phyloP scores from a whole-genome alignment of 2,888 invertebrate genomes.

The Drosophila pseudotalamancana region DNA sequence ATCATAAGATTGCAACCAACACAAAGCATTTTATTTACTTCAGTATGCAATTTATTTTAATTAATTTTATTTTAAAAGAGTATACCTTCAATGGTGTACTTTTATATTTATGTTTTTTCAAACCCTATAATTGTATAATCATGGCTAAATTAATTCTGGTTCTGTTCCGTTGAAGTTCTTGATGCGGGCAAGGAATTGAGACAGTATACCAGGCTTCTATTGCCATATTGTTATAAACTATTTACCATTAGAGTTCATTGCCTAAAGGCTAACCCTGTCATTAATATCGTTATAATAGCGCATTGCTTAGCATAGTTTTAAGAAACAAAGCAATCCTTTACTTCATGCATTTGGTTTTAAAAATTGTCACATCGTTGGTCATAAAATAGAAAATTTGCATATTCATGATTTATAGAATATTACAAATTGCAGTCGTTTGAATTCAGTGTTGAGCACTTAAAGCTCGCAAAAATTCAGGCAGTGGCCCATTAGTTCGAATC shows the following conservation, averaged over 20 bases:
- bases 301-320: slow-evolving; percentile 22
- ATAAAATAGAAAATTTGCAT: slow-evolving; percentile 66
- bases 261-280: slow-evolving; percentile 49
- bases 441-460: slow-evolving; percentile 25
- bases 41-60: too few species aligned
- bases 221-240: slow-evolving; percentile 18
- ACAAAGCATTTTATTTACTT: too few species aligned
- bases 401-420: slow-evolving; percentile 55
- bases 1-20: too few species aligned
- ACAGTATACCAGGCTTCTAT: neutral
- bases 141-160: too few species aligned
- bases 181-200: neutral
- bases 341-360: slow-evolving; percentile 62
- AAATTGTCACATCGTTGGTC: slow-evolving; percentile 48
- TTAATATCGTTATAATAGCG: slow-evolving; percentile 54
- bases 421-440: slow-evolving; percentile 53
- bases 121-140: neutral
- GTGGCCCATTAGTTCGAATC: slow-evolving; percentile 32
- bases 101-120: neutral
- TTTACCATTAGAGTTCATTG: slow-evolving; percentile 8
- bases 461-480: slow-evolving; percentile 2
- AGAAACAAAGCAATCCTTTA: slow-evolving; percentile 24
- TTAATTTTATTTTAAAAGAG: too few species aligned
- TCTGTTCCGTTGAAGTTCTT: too few species aligned
- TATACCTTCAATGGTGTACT: too few species aligned